phyloP scores from a whole-genome alignment of 2,113 vertebrate species.

The Corvus hawaiiensis region DNA sequence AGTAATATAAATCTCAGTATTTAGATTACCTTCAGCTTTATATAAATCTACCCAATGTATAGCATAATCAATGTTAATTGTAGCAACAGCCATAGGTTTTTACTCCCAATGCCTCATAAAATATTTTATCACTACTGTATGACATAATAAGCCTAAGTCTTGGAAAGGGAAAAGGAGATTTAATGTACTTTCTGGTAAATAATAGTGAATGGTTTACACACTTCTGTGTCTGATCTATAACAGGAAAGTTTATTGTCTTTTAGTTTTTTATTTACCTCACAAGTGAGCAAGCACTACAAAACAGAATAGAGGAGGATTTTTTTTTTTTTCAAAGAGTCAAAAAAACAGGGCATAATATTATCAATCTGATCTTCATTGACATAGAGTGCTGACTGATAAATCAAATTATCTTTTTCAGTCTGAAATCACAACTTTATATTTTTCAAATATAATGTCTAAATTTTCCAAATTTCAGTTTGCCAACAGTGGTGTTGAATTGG shows the following conservation, averaged over 20 bases:
- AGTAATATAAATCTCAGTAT: background rate
- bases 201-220: background rate
- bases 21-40: background rate
- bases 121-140: background rate
- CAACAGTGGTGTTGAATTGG: background rate
- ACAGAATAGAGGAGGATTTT: background rate
- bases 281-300: background rate
- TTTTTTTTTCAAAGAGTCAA: background rate
- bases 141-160: background rate
- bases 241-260: background rate
- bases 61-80: background rate
- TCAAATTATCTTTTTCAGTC: background rate
- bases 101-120: background rate
- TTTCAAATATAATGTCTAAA: background rate
- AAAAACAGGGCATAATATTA: fast-evolving
- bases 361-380: background rate
- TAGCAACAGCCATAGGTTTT: background rate
- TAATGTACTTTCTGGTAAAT: background rate
- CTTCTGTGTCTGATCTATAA: background rate
- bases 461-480: background rate
- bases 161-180: background rate
- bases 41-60: background rate
- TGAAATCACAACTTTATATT: background rate
- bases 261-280: background rate
- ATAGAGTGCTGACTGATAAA: background rate